phyloP scores from a whole-genome alignment of 2,797 vertebrate genomes.

The Rhinoraja longicauda region DNA sequence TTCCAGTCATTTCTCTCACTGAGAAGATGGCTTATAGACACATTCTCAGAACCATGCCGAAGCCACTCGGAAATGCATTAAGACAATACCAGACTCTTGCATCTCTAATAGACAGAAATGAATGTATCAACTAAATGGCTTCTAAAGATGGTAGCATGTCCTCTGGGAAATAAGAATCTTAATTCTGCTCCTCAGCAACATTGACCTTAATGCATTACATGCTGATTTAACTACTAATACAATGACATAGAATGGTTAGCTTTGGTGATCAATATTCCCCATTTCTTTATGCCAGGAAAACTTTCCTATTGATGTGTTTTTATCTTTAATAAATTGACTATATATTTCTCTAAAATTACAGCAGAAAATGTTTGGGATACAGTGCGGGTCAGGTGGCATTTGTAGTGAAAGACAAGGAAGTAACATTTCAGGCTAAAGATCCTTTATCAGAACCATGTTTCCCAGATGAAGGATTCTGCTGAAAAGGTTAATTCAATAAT shows the following conservation, averaged over 20 bases:
- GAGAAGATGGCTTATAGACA: not conserved
- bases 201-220: not conserved
- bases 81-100: not conserved
- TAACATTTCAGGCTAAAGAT: too few species aligned
- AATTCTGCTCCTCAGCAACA: not conserved
- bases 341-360: not conserved
- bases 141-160: not conserved
- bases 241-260: not conserved
- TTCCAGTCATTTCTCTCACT: not conserved
- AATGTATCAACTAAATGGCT: not conserved
- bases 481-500: too few species aligned
- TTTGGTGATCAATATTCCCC: not conserved
- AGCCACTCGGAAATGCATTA: not conserved
- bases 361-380: too few species aligned
- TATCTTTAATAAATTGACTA: not conserved
- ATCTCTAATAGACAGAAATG: not conserved
- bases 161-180: not conserved
- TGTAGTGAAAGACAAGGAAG: too few species aligned
- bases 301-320: not conserved
- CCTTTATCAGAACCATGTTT: too few species aligned
- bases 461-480: too few species aligned
- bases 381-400: too few species aligned
- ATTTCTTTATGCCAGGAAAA: not conserved
- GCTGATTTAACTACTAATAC: not conserved
- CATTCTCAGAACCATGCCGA: not conserved